Evolutionary conservation across 2,797 vertebrate genomes (phyloP), one percentile per base, ranked within the genome.

Genomic region (Fistularia commersonii): DNA sequence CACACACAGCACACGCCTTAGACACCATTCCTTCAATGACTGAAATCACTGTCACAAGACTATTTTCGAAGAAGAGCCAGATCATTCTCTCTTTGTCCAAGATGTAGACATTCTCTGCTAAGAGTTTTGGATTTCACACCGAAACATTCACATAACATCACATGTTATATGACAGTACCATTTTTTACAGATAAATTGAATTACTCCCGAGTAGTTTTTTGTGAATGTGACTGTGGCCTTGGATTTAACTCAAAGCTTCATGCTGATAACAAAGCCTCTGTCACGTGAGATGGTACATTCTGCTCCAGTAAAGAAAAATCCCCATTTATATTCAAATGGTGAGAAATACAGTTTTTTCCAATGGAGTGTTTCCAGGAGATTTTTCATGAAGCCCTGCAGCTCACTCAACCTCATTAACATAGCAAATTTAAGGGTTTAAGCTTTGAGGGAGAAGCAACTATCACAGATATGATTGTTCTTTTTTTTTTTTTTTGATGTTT

Each of bases 41-140:
- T 11, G 11, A 47, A 60, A 48, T 54, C 45, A 23, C 7, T 48
- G 77, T 59, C 48, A 51, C 6, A 52, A 35, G 33, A 11, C 34
- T 31, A 6, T 46, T 39, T 46, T 4, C 5, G 39, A 47, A 15
- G 31, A 23, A 23, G 23, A 23, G 4, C 23, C 23, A 23, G 4
- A 23, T 23, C 23, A 23, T 23, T 23, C 23, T 23, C 23, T 23
- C 23, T 23, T 2, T 23, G 23, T 23, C 23, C 23, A 23, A 4
- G 23, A 2, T 2, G 23, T 23, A 23, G 23, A 23, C 23, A 23
- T 23, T 23, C 23, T 23, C 23, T 23, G 23, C 23, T 23, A 23
- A 23, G 23, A 23, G 23, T 23, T 23, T 2, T 23, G 23, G 23
- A 23, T 23, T 23, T 23, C 4, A 23, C 23, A 23, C 2, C 23